A percentile compares a stretch with the other conserved stretches of the same genome.
Conservation (phyloP, 2,888 invertebrate genomes). For the Lasioglossum villosulum region DNA sequence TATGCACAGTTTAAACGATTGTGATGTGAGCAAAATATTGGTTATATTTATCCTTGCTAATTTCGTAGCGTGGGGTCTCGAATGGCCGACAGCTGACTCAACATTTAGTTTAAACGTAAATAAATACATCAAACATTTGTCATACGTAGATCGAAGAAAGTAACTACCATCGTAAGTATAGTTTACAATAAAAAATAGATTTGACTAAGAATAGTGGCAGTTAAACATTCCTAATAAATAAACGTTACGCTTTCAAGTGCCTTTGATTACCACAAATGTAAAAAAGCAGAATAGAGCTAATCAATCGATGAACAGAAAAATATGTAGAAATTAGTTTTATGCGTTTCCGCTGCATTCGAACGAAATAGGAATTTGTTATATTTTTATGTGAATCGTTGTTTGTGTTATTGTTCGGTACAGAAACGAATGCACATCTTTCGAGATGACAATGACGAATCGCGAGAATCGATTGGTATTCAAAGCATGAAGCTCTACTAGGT, state of each 20-base stretch:
- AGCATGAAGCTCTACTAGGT: conserved; percentile 31
- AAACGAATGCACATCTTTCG: neutral
- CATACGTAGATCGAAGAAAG: neutral
- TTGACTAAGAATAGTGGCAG: neutral
- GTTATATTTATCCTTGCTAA: neutral
- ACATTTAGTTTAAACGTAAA: neutral
- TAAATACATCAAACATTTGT: no score
- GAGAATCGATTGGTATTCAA: conserved; percentile 34
- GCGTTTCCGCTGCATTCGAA: neutral
- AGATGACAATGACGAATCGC: conserved; percentile 21
- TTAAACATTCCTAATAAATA: neutral
- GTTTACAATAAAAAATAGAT: neutral
- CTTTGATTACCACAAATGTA: neutral
- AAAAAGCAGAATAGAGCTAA: neutral
- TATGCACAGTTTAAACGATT: neutral
- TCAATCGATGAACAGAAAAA: neutral
- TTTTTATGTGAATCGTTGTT: neutral
- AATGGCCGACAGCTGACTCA: neutral
- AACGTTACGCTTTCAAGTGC: neutral
- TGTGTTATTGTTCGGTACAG: neutral
- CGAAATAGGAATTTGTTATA: neutral
- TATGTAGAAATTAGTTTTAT: neutral
- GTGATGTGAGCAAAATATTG: neutral
- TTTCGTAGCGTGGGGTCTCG: neutral
- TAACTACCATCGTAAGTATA: neutral